Evolutionary conservation across 2,797 vertebrate genomes (phyloP).

Genomic region (Dermochelys coriacea): DNA sequence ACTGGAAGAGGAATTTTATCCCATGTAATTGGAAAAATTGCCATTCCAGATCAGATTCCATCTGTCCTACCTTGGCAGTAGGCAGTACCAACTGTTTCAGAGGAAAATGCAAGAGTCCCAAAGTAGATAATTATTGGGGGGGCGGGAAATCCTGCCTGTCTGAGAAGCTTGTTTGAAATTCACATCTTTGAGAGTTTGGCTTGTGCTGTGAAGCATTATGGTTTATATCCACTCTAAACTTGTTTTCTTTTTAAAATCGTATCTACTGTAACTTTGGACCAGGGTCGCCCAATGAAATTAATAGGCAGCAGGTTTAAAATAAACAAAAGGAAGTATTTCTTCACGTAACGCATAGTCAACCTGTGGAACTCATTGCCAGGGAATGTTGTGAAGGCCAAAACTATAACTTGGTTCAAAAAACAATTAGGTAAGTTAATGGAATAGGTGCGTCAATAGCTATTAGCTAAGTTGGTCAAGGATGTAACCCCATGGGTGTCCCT

Average conservation of each 20-base stretch:
- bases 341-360: too few species aligned
- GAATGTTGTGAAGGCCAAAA: too few species aligned
- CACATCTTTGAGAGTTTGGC: background rate
- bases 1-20: background rate
- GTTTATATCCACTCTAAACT: background rate
- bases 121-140: background rate
- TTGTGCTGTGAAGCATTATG: background rate
- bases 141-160: background rate
- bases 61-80: background rate
- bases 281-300: too few species aligned
- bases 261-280: background rate
- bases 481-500: too few species aligned
- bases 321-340: too few species aligned
- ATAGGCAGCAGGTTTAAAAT: too few species aligned
- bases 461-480: too few species aligned
- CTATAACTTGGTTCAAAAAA: too few species aligned
- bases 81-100: background rate
- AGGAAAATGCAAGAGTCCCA: background rate
- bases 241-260: background rate
- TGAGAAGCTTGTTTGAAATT: background rate
- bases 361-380: too few species aligned
- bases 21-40: background rate
- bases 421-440: too few species aligned
- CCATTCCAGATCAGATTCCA: background rate
- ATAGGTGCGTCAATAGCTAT: too few species aligned